Evolutionary conservation across 2,888 invertebrate genomes (phyloP).

Genomic region (Epicampocera succincta): DNA sequence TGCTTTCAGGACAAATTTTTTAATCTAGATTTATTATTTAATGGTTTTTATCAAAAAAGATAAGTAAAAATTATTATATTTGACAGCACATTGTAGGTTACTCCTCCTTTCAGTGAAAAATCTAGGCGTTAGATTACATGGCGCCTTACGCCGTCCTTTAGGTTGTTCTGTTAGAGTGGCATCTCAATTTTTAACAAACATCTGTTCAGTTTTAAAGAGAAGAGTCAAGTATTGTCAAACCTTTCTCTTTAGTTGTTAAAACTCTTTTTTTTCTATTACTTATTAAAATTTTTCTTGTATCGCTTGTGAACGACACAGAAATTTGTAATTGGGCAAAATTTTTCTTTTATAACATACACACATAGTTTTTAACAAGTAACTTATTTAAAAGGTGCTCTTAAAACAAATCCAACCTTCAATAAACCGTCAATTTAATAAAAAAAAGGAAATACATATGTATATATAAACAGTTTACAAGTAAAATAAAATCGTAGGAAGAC

Average conservation of each 20-base stretch:
- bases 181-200: background rate
- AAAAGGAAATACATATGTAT: background rate
- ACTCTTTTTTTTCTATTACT: conserved; percentile 36
- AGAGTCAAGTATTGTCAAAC: background rate
- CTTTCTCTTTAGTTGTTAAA: conserved; percentile 15
- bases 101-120: too few relatives aligned
- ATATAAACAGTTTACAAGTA: background rate
- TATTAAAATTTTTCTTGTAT: conserved; percentile 48
- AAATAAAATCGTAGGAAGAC: background rate
- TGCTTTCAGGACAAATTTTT: too few relatives aligned
- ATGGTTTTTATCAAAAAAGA: too few relatives aligned
- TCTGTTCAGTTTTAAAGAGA: conserved; percentile 26
- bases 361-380: conserved; percentile 29
- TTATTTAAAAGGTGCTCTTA: conserved; percentile 41
- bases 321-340: conserved; percentile 42
- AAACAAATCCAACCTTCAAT: conserved; percentile 62
- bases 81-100: too few relatives aligned
- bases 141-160: too few relatives aligned
- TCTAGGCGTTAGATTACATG: too few relatives aligned
- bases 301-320: conserved; percentile 20
- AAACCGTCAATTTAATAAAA: conserved; percentile 62
- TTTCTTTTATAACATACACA: conserved; percentile 40
- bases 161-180: too few relatives aligned
- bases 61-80: too few relatives aligned
- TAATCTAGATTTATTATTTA: too few relatives aligned